A percentile compares a stretch with the other conserved stretches of the same genome.
Evolutionary conservation across 2,888 invertebrate genomes (phyloP).

Genomic region (Chymomyza procnemis): DNA sequence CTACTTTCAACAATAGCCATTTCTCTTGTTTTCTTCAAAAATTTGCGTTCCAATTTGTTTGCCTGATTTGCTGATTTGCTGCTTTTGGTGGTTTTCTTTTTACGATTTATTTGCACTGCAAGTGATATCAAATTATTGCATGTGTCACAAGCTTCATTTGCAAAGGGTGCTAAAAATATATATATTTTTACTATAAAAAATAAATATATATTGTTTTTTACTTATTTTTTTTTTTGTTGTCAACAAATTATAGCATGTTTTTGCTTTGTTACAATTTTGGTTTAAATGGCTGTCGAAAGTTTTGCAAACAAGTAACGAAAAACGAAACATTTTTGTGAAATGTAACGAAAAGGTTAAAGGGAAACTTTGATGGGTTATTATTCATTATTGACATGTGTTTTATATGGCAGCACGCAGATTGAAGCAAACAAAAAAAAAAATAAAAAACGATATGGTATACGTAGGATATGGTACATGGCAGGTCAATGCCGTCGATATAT

Average conservation of each 20-base stretch:
- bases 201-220: neutral
- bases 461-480: neutral
- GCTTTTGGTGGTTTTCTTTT: conserved; percentile 15
- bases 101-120: conserved; percentile 30
- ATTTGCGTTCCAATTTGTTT: neutral
- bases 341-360: conserved; percentile 43
- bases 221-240: neutral
- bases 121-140: conserved; percentile 66
- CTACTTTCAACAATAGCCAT: too few species aligned
- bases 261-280: neutral
- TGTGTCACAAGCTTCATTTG: conserved; percentile 62
- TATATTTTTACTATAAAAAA: neutral
- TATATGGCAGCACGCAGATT: conserved; percentile 7
- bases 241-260: neutral
- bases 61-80: neutral
- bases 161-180: conserved; percentile 22
- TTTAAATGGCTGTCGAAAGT: conserved; percentile 10
- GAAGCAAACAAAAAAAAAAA: neutral
- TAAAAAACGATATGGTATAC: neutral
- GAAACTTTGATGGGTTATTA: conserved; percentile 67
- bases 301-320: conserved; percentile 19
- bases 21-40: neutral
- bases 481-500: neutral
- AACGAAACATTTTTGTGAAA: neutral
- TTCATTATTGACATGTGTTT: conserved; percentile 63